These are phyloP conservation scores for Onychostruthus taczanowskii DNA, from an alignment of 2,113 vertebrate genomes.

Conservation along the genomic window DNA sequence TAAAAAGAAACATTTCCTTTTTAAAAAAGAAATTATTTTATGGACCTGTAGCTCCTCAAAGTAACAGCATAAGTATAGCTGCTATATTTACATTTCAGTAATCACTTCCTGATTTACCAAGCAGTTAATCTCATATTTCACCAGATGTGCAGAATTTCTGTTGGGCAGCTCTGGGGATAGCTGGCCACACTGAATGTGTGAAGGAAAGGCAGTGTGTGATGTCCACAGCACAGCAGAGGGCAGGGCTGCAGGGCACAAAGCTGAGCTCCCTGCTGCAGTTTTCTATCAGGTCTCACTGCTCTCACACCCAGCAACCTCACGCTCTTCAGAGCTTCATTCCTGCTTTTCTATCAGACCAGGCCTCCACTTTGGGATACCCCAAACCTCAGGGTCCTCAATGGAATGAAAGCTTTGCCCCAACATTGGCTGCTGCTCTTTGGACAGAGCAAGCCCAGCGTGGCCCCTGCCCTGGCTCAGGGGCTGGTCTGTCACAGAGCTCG, in stretches of 20 bases:
- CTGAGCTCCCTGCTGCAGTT: too few species aligned
- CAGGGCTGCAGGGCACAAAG: background rate
- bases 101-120: background rate
- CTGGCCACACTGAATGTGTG: background rate
- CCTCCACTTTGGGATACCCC: background rate
- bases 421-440: background rate
- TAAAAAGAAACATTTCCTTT: background rate
- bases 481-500: background rate
- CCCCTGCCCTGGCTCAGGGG: background rate
- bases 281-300: background rate
- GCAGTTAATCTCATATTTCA: background rate
- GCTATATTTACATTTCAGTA: background rate
- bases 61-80: background rate
- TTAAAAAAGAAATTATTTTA: background rate
- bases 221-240: background rate
- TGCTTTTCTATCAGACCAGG: background rate
- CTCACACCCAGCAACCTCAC: fast-evolving
- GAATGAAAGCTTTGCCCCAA: background rate
- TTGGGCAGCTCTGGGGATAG: background rate
- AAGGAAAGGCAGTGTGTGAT: background rate
- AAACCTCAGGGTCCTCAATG: background rate
- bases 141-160: background rate
- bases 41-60: background rate
- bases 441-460: fast-evolving
- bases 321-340: background rate